Evolutionary conservation across 2,113 vertebrate genomes (phyloP).

Genomic region (Pungitius pungitius): DNA sequence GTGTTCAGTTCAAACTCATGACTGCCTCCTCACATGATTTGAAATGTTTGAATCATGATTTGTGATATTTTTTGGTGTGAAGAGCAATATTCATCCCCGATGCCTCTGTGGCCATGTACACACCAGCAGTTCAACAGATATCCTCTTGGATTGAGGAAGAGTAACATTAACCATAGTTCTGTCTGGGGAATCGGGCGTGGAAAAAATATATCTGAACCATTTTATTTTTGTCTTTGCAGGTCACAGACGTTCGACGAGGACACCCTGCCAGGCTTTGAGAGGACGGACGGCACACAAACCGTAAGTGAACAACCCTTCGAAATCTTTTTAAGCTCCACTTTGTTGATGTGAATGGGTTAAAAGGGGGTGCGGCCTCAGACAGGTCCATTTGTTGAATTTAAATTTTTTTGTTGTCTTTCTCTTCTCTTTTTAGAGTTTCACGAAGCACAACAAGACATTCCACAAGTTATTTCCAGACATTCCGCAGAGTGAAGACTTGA

Average conservation of each 20-base stretch:
- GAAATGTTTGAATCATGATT: constrained; percentile 3
- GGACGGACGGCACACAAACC: constrained; percentile 62
- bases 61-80: not conserved
- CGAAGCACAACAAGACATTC: constrained; percentile 83
- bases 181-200: no score
- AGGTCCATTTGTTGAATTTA: not conserved
- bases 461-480: constrained; percentile 85
- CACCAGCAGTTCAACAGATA: not conserved
- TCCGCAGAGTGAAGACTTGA: constrained; percentile 75
- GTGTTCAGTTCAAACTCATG: constrained; percentile 50
- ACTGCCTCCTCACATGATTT: constrained; percentile 63
- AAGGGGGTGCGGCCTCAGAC: not conserved
- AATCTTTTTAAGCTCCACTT: not conserved
- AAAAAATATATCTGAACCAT: no score
- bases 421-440: constrained; percentile 74
- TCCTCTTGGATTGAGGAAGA: not conserved
- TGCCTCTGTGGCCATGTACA: not conserved
- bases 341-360: not conserved
- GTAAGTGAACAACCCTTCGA: constrained; percentile 47
- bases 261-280: constrained; percentile 59
- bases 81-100: not conserved
- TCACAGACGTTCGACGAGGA: constrained; percentile 76
- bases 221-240: constrained; percentile 66
- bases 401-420: not conserved
- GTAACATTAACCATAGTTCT: not conserved